Percentiles rank a stretch among this genome's conserved stretches.
phyloP scores from a whole-genome alignment of 2,888 invertebrate species.

The Camponotus fellah region DNA sequence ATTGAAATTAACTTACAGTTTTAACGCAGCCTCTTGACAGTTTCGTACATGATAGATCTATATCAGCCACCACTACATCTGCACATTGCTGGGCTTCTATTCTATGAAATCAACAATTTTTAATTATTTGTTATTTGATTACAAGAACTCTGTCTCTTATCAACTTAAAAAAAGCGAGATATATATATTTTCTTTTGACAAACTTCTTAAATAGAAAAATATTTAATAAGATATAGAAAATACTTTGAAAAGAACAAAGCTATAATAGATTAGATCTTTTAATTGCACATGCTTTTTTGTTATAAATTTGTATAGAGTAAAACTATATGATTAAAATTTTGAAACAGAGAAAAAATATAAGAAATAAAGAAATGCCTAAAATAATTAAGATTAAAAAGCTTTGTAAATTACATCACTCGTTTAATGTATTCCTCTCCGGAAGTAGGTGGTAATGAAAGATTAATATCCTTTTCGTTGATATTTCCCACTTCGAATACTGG shows the following conservation, averaged over 20 bases:
- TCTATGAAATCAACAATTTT: slow-evolving; percentile 64
- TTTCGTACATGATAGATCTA: slow-evolving; percentile 74
- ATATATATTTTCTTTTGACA: not conserved
- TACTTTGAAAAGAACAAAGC: not conserved
- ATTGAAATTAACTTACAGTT: slow-evolving; percentile 71
- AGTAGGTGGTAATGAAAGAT: slow-evolving; percentile 78
- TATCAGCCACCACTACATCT: slow-evolving; percentile 80
- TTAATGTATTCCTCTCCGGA: slow-evolving; percentile 84
- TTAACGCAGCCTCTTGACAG: slow-evolving; percentile 74
- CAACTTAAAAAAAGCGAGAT: not conserved
- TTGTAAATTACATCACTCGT: slow-evolving; percentile 81
- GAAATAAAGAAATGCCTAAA: not conserved
- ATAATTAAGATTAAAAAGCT: not conserved
- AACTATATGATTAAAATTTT: not conserved
- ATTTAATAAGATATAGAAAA: not conserved
- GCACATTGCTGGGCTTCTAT: slow-evolving; percentile 82
- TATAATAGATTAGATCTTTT: not conserved
- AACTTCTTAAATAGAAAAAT: not conserved
- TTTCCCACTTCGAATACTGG: slow-evolving; percentile 79
- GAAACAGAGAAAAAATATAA: not conserved
- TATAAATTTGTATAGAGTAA: not conserved
- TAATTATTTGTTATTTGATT: not conserved
- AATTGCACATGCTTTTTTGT: not conserved
- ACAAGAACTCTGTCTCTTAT: not conserved
- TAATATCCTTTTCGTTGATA: slow-evolving; percentile 76